Conservation (phyloP, 2,888 invertebrate genomes). For the Chelonus formosanus region DNA sequence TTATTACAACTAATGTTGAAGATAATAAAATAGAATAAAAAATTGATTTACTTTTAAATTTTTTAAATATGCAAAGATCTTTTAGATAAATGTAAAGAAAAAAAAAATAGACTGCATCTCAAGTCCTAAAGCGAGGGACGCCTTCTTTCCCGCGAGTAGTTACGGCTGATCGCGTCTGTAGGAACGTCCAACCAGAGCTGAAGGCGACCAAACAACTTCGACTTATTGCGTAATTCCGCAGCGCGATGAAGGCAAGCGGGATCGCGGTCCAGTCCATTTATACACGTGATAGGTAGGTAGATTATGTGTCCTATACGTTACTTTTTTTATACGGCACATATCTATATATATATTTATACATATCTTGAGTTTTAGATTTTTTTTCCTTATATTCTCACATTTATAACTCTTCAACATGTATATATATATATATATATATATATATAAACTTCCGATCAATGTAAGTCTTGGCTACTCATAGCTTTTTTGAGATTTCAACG, state of each 20-base stretch:
- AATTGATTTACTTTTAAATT: neutral
- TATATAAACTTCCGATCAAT: slow-evolving; percentile 56
- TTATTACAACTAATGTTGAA: no score
- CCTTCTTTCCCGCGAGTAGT: slow-evolving; percentile 41
- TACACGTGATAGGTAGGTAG: slow-evolving; percentile 47
- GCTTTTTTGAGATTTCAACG: slow-evolving; percentile 52
- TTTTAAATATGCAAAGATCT: neutral
- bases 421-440: slow-evolving; percentile 50
- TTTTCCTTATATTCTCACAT: slow-evolving; percentile 28
- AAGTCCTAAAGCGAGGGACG: slow-evolving; percentile 42
- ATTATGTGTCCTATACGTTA: slow-evolving; percentile 41
- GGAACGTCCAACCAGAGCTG: slow-evolving; percentile 39
- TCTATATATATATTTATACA: slow-evolving; percentile 15
- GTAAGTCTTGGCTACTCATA: slow-evolving; percentile 36
- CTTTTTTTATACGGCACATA: slow-evolving; percentile 18
- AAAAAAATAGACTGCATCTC: slow-evolving; percentile 27
- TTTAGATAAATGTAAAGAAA: neutral
- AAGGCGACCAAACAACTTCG: slow-evolving; percentile 59
- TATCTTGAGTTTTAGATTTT: slow-evolving; percentile 29
- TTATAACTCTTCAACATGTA: slow-evolving; percentile 35
- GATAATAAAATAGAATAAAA: neutral
- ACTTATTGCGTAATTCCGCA: slow-evolving; percentile 61
- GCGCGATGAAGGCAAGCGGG: slow-evolving; percentile 61
- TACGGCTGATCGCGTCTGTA: slow-evolving; percentile 46
- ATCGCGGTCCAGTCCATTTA: slow-evolving; percentile 60